Conservation (phyloP, 2,113 vertebrate species). For the Morone saxatilis region DNA sequence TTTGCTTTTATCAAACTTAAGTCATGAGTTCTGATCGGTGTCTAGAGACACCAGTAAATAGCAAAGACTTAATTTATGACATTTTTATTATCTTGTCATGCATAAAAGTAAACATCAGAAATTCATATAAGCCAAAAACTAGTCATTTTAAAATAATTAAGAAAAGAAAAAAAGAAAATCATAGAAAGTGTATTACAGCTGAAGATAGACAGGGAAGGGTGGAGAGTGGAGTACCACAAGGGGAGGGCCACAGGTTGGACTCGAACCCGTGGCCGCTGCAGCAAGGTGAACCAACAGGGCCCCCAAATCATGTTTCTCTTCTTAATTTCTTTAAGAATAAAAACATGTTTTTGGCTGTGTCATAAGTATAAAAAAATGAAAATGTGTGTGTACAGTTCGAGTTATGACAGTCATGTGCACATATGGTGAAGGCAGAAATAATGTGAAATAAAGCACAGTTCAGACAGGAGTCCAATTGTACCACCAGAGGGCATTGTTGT, state of each 20-base stretch:
- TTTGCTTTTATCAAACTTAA: background rate
- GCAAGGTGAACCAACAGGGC: too few relatives aligned
- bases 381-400: background rate
- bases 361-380: background rate
- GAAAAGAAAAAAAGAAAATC: too few relatives aligned
- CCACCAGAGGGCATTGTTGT: slow-evolving; percentile 24
- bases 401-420: background rate
- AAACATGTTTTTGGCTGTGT: background rate
- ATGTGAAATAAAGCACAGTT: background rate
- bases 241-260: too few relatives aligned
- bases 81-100: background rate
- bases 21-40: too few relatives aligned
- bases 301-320: too few relatives aligned
- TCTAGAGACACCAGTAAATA: background rate
- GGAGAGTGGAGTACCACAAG: too few relatives aligned
- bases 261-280: too few relatives aligned
- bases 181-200: too few relatives aligned
- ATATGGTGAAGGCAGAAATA: background rate
- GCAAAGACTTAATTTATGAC: background rate
- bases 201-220: too few relatives aligned
- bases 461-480: background rate
- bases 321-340: background rate
- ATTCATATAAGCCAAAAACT: background rate
- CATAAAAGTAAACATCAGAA: background rate
- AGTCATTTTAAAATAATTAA: too few relatives aligned